These are phyloP conservation scores for Ephestia elutella DNA, from an alignment of 1,140 invertebrate genomes.

Conservation along the genomic window DNA sequence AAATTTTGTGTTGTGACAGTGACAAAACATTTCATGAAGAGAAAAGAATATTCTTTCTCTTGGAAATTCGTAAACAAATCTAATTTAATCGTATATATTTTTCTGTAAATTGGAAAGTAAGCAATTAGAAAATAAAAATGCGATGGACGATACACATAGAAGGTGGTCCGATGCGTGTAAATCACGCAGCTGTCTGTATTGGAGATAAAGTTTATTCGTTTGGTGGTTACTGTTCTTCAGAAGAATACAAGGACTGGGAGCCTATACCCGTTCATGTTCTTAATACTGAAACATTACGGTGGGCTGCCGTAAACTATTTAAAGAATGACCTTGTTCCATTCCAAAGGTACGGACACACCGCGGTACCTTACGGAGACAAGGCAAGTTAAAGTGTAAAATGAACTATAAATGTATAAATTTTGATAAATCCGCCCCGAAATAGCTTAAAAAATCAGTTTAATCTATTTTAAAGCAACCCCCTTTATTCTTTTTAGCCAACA, in stretches of 20 bases:
- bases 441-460: no score
- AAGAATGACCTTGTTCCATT: constrained; percentile 47
- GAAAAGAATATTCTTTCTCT: no score
- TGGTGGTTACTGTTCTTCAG: constrained; percentile 88
- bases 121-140: constrained; percentile 31
- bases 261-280: constrained; percentile 93
- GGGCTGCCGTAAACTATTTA: constrained; percentile 63
- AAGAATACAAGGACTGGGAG: constrained; percentile 81
- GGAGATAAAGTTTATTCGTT: constrained; percentile 90
- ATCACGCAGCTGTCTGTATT: constrained; percentile 92
- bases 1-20: no score
- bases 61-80: no score
- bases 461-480: no score
- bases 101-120: constrained; percentile 11
- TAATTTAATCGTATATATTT: no score
- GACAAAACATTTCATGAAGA: no score
- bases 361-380: constrained; percentile 83
- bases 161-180: constrained; percentile 87
- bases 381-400: no score
- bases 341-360: constrained; percentile 89
- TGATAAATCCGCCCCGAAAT: no score
- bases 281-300: constrained; percentile 81
- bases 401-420: no score
- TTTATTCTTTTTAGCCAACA: no score
- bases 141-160: constrained; percentile 87